phyloP scores from a whole-genome alignment of 2,888 invertebrate species.

The Sphaerophoria rueppellii region DNA sequence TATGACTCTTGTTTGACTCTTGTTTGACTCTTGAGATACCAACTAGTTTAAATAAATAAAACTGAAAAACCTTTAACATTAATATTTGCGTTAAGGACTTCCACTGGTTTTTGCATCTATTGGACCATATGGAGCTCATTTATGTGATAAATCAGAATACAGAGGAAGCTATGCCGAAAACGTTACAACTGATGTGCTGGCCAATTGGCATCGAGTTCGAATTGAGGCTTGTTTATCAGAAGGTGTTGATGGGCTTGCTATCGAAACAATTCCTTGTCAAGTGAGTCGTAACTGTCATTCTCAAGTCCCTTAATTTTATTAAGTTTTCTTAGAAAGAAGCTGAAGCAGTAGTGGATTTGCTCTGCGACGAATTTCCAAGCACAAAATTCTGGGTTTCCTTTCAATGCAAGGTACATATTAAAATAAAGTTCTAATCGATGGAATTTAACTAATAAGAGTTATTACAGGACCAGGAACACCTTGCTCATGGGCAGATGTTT shows the following conservation, averaged over 20 bases:
- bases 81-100: slow-evolving; percentile 32
- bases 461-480: slow-evolving; percentile 84
- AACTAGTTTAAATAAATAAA: no score
- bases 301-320: background rate
- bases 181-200: slow-evolving; percentile 85
- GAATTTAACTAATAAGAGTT: background rate
- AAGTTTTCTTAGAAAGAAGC: slow-evolving; percentile 85
- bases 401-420: slow-evolving; percentile 88
- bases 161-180: slow-evolving; percentile 88
- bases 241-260: slow-evolving; percentile 91
- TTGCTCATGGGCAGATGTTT: slow-evolving; percentile 92
- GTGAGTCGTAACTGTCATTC: slow-evolving; percentile 75
- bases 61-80: no score
- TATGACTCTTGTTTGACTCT: no score
- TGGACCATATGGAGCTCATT: slow-evolving; percentile 94
- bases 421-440: background rate
- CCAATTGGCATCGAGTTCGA: slow-evolving; percentile 91
- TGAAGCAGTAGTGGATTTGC: slow-evolving; percentile 89
- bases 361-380: slow-evolving; percentile 87
- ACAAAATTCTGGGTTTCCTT: slow-evolving; percentile 90
- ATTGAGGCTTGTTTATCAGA: slow-evolving; percentile 89
- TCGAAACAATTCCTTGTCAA: slow-evolving; percentile 94
- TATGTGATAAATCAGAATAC: slow-evolving; percentile 95
- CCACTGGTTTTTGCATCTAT: slow-evolving; percentile 90
- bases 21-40: no score